These are phyloP conservation scores for Araneus ventricosus DNA, from an alignment of 1,140 invertebrate genomes.

Conservation along the genomic window DNA sequence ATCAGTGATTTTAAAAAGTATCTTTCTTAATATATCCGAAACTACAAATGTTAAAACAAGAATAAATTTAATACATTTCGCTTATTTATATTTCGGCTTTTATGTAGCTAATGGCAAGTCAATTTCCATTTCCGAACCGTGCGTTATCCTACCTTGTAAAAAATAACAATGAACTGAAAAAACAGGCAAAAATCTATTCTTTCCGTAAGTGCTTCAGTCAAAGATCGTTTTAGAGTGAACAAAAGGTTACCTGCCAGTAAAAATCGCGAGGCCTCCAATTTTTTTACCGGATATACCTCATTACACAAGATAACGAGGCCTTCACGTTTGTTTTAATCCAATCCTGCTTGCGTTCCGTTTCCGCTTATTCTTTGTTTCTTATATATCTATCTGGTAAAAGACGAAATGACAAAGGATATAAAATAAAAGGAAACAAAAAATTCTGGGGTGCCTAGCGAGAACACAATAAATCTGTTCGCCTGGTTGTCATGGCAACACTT, in stretches of 20 bases:
- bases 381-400: slow-evolving; percentile 20
- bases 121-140: neutral
- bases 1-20: too few species aligned
- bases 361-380: slow-evolving; percentile 23
- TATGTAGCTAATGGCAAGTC: neutral
- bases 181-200: neutral
- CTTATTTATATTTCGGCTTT: too few species aligned
- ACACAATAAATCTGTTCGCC: slow-evolving; percentile 58
- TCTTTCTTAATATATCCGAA: too few species aligned
- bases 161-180: neutral
- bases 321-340: slow-evolving; percentile 66
- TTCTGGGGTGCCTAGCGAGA: neutral
- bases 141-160: neutral
- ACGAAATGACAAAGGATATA: slow-evolving; percentile 50
- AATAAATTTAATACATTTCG: too few species aligned
- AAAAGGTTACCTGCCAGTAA: neutral
- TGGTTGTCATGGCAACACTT: slow-evolving; percentile 49
- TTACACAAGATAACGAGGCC: slow-evolving; percentile 54
- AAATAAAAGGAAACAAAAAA: slow-evolving; percentile 39
- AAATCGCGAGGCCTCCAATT: slow-evolving; percentile 27
- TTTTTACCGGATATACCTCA: slow-evolving; percentile 48
- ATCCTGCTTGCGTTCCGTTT: slow-evolving; percentile 44
- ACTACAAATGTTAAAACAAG: too few species aligned
- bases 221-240: neutral
- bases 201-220: neutral